phyloP scores from a whole-genome alignment of 1,140 invertebrate species.

The Drosophila eugracilis region DNA sequence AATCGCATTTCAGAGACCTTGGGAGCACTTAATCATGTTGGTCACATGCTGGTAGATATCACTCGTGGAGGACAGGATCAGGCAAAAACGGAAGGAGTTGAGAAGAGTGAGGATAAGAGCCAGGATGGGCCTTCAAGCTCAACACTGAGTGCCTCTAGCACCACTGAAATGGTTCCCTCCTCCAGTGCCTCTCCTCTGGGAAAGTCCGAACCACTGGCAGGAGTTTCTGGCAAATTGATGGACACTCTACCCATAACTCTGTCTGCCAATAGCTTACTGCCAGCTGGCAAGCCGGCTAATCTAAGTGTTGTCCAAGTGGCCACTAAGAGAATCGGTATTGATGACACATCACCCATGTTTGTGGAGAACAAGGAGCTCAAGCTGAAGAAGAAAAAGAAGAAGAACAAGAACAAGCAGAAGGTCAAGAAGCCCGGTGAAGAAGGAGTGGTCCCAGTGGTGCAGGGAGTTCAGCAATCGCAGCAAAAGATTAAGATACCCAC shows the following conservation, averaged over 20 bases:
- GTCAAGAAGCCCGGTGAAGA: slow-evolving; percentile 84
- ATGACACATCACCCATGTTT: slow-evolving; percentile 68
- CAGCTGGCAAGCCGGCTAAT: slow-evolving; percentile 70
- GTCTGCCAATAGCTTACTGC: slow-evolving; percentile 68
- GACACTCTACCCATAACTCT: slow-evolving; percentile 49
- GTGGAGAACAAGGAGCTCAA: slow-evolving; percentile 82
- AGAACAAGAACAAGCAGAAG: slow-evolving; percentile 79
- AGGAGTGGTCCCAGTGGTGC: background rate
- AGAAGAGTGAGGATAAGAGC: slow-evolving; percentile 46
- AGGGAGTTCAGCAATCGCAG: slow-evolving; percentile 47
- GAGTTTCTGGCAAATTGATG: slow-evolving; percentile 64
- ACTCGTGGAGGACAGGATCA: slow-evolving; percentile 86
- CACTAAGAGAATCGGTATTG: slow-evolving; percentile 78
- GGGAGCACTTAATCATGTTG: slow-evolving; percentile 92
- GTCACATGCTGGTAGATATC: slow-evolving; percentile 93
- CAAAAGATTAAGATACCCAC: slow-evolving; percentile 76
- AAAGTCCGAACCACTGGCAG: slow-evolving; percentile 46
- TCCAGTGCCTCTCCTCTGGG: background rate
- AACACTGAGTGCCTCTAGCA: background rate
- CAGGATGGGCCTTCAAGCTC: slow-evolving; percentile 5
- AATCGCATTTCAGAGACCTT: slow-evolving; percentile 89
- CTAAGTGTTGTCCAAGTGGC: slow-evolving; percentile 61
- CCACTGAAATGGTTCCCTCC: slow-evolving; percentile 17
- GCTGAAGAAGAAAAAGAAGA: slow-evolving; percentile 80
- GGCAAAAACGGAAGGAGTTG: slow-evolving; percentile 70